phyloP scores from a whole-genome alignment of 2,888 invertebrate species.

The Catocala nupta region DNA sequence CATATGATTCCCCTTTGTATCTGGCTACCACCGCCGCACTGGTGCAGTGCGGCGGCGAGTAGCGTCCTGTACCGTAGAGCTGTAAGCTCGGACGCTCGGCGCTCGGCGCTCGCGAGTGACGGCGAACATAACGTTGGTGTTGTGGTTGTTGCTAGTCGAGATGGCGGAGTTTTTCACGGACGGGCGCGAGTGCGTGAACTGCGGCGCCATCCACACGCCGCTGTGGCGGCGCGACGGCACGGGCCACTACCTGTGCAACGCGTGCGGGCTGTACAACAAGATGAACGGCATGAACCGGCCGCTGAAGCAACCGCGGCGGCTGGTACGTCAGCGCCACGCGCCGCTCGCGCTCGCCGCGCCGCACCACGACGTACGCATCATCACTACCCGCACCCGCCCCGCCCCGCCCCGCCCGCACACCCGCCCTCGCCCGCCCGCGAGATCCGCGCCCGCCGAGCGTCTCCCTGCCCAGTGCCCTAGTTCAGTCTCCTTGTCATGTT shows the following conservation, averaged over 20 bases:
- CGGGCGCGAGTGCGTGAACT: conserved; percentile 99
- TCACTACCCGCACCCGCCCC: conserved; percentile 54
- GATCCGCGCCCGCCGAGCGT: conserved; percentile 79
- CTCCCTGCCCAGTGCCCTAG: conserved; percentile 47
- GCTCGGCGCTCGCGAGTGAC: conserved; percentile 22
- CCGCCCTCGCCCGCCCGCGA: conserved; percentile 52
- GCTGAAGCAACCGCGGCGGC: conserved; percentile 98
- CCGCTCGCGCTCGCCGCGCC: conserved; percentile 75
- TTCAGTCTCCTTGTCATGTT: conserved; percentile 82
- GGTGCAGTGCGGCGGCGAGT: too few species aligned
- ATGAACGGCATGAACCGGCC: conserved; percentile 99
- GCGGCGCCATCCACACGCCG: conserved; percentile 98
- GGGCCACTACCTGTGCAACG: conserved; percentile 99
- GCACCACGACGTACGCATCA: conserved; percentile 74
- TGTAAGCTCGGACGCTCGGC: conserved; percentile 48
- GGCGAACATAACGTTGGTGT: conserved; percentile 35
- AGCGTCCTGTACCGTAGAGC: too few species aligned
- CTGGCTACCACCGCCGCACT: too few species aligned
- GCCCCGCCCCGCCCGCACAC: conserved; percentile 44
- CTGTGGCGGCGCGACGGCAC: conserved; percentile 99
- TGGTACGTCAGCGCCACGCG: conserved; percentile 92
- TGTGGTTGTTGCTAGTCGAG: conserved; percentile 76
- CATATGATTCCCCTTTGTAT: too few species aligned
- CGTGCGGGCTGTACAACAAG: conserved; percentile 99
- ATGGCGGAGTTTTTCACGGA: conserved; percentile 94